These are phyloP conservation scores for Megalonaias nervosa DNA, from an alignment of 1,140 invertebrate species.

Conservation along the genomic window DNA sequence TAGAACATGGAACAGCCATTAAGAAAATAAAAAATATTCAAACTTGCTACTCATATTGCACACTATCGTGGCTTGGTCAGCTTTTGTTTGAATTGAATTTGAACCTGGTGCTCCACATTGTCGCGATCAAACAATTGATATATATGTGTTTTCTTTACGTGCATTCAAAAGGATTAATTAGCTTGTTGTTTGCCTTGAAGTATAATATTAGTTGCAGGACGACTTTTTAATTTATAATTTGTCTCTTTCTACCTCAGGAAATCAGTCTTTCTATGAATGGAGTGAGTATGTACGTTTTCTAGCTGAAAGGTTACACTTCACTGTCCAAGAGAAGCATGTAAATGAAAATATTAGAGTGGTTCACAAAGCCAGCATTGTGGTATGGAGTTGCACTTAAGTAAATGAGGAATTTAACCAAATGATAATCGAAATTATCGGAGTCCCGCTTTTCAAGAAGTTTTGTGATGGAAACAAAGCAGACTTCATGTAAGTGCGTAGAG, in stretches of 20 bases:
- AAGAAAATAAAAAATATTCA: neutral
- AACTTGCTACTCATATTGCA: neutral
- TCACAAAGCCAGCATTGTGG: conserved; percentile 33
- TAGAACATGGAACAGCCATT: neutral
- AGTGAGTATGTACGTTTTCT: no score
- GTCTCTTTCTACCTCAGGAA: neutral
- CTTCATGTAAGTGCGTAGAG: conserved; percentile 23
- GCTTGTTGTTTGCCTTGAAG: neutral
- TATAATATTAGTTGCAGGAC: neutral
- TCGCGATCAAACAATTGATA: neutral
- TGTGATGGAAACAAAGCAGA: conserved; percentile 24
- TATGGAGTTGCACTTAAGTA: conserved; percentile 36
- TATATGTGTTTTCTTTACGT: neutral
- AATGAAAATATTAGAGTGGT: conserved; percentile 29
- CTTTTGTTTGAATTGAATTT: no score
- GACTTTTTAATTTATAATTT: neutral
- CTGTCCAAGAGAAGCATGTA: conserved; percentile 31
- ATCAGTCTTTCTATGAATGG: neutral
- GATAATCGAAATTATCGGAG: conserved; percentile 28
- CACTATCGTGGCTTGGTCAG: neutral
- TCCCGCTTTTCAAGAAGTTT: conserved; percentile 18
- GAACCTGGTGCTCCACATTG: no score
- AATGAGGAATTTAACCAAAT: conserved; percentile 30
- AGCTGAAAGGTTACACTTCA: conserved; percentile 42
- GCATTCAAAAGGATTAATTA: neutral